Conservation (phyloP, 2,113 vertebrate genomes). For the Gorsachius goisagi region DNA sequence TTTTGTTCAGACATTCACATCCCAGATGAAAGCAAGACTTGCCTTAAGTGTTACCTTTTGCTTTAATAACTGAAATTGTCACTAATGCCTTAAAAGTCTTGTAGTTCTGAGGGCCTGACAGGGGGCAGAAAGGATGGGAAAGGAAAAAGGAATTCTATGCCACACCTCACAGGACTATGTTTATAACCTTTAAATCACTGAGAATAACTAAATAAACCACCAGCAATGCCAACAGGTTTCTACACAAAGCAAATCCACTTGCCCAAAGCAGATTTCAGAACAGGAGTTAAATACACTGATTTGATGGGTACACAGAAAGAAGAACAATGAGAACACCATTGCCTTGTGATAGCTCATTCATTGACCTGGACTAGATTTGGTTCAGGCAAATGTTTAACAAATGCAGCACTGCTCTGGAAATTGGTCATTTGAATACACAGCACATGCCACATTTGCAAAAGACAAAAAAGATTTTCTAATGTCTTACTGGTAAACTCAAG, state of each 20-base stretch:
- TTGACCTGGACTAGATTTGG: background rate
- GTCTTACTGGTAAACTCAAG: background rate
- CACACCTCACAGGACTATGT: background rate
- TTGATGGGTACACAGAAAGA: background rate
- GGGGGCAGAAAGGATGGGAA: background rate
- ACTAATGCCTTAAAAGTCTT: background rate
- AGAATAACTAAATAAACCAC: background rate
- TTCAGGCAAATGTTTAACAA: conserved; percentile 4
- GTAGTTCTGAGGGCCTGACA: background rate
- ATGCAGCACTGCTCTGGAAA: background rate
- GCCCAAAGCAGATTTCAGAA: background rate
- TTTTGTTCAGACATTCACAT: background rate
- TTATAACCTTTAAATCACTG: background rate
- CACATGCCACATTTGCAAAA: background rate
- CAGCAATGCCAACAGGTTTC: background rate
- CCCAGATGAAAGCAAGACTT: background rate
- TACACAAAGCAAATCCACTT: background rate
- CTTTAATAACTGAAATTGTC: background rate
- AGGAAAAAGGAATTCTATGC: rapidly evolving
- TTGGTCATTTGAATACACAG: background rate
- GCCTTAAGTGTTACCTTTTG: background rate
- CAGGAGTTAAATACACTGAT: background rate
- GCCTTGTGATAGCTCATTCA: background rate
- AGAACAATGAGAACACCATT: background rate
- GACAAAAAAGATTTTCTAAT: background rate